These are phyloP conservation scores for Menura novaehollandiae DNA, from an alignment of 2,113 vertebrate genomes.

Conservation along the genomic window DNA sequence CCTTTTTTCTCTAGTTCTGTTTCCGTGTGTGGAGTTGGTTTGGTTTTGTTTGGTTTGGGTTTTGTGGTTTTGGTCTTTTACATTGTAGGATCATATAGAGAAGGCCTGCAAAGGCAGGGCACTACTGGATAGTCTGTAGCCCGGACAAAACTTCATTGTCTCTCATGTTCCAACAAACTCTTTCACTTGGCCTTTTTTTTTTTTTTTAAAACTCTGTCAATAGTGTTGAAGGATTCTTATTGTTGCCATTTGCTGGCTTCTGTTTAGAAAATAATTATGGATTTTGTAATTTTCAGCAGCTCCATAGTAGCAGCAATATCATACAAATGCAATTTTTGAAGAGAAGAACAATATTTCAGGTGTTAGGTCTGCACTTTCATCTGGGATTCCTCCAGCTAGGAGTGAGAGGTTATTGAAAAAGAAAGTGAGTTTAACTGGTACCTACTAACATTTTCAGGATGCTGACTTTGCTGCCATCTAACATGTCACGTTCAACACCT, in stretches of 20 bases:
- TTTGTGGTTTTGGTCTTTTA: neutral
- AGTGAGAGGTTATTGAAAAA: neutral
- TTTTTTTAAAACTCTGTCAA: neutral
- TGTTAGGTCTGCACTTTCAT: neutral
- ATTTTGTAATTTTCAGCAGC: neutral
- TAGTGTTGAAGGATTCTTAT: neutral
- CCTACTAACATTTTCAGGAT: neutral
- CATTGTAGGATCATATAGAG: neutral
- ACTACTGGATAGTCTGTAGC: neutral
- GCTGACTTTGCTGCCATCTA: neutral
- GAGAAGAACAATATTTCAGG: neutral
- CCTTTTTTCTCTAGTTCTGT: neutral
- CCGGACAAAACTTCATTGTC: neutral
- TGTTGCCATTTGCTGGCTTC: neutral
- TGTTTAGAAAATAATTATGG: neutral
- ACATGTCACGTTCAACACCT: neutral
- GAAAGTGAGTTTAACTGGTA: neutral
- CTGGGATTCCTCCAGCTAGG: neutral
- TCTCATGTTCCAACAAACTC: neutral
- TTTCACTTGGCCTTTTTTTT: neutral
- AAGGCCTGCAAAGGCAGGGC: neutral
- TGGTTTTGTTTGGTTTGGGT: neutral
- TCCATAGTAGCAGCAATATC: neutral
- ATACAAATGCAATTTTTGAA: neutral
- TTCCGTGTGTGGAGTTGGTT: neutral